Evolutionary conservation across 2,888 invertebrate species (phyloP), one percentile per base, ranked within the genome.

Genomic region (Lymantria monacha): DNA sequence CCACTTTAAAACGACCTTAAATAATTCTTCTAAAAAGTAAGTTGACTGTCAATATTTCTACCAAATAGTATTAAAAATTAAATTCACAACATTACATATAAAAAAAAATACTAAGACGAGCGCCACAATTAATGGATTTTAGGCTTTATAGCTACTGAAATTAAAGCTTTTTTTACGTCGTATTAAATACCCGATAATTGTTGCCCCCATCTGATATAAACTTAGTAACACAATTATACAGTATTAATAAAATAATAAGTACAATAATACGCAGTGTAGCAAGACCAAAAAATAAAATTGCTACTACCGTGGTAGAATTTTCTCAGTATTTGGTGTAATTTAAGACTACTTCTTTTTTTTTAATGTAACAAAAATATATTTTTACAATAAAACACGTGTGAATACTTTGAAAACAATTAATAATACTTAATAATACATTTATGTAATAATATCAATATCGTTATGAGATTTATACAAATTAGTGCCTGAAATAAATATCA

Each of bases 191-290:
- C 42, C 42, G 30, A 55, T 30, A 49, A 57, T 22, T 42, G 51
- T 45, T 54, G 22, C 8, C 9, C 9, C 43, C 22, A 49, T 42
- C 49, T 42, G 30, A 51, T 10, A 8, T 49, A 61, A 30, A 65
- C 42, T 55, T 55, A 52, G 51, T 49, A 56, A 54, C 47, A 63
- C 59, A 47, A 51, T 15, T 46, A 59, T 54, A 56, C 45, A 55
- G 44, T 12, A 30, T 41, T 51, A 57, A 45, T 55, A 33, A 33
- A 33, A 48, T 52, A 56, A 51, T 69, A 69, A 69, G 69, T 69
- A 69, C 69, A 60, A 54, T 58, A 66, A 66, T 66, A 64, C 63
- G 49, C 48, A 50, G 42, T 53, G 55, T 50, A 56, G 51, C 55
- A 46, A 51, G 22, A 22, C 22, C 11, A 10, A 37, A 31, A 51